Evolutionary conservation across 2,113 vertebrate genomes (phyloP).

Genomic region (Cichladusa arquata): DNA sequence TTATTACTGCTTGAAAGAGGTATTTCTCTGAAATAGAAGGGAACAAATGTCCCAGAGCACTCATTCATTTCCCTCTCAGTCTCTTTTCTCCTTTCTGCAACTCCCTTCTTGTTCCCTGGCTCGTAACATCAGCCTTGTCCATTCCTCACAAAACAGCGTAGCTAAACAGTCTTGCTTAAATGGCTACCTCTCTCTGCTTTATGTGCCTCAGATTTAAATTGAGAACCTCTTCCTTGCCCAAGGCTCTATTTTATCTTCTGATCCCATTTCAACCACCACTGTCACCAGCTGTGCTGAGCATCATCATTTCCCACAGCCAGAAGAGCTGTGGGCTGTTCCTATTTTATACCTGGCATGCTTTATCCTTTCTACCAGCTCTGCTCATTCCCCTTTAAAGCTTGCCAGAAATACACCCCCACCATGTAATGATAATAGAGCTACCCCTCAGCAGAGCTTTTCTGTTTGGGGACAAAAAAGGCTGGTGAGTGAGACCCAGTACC

Average conservation of each 20-base stretch:
- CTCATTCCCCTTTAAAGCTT: background rate
- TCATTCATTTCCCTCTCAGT: background rate
- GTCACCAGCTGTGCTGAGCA: background rate
- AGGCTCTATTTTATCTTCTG: background rate
- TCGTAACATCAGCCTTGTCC: background rate
- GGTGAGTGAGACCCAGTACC: background rate
- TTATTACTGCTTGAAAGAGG: constrained; percentile 1
- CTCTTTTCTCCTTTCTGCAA: background rate
- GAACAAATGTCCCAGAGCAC: background rate
- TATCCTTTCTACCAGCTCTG: background rate
- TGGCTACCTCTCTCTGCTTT: background rate
- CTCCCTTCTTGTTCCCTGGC: background rate
- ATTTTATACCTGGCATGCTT: background rate
- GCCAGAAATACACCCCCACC: background rate
- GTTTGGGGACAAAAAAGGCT: background rate
- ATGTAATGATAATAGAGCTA: background rate
- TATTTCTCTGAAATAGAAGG: background rate
- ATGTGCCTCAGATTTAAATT: background rate
- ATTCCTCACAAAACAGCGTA: background rate
- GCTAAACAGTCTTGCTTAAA: background rate
- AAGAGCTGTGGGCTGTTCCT: background rate
- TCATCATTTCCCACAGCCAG: background rate
- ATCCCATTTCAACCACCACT: background rate
- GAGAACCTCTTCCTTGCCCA: background rate
- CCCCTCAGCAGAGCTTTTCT: background rate